These are phyloP conservation scores for Microcebus tavaratra DNA, from an alignment of 2,113 vertebrate species.

Conservation along the genomic window DNA sequence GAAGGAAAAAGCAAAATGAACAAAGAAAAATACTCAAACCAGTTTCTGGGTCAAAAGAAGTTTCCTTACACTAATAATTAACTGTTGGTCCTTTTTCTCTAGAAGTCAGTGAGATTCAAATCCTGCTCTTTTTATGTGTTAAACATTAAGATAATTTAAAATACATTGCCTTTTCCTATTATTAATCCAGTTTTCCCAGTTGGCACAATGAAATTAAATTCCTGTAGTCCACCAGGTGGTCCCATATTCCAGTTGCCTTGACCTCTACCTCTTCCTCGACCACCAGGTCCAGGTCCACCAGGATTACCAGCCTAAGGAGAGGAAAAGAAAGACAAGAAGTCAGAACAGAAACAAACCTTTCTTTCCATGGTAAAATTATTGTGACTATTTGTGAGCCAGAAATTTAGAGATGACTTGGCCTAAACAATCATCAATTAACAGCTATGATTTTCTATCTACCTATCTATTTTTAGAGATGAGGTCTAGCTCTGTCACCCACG, in stretches of 20 bases:
- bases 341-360: background rate
- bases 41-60: background rate
- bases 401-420: background rate
- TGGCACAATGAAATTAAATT: constrained; percentile 98
- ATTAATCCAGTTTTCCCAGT: constrained; percentile 99
- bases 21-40: background rate
- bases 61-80: background rate
- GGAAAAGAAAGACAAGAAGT: background rate
- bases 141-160: constrained; percentile 31
- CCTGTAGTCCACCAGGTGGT: constrained; percentile 97
- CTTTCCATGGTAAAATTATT: background rate
- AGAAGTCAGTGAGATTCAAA: background rate
- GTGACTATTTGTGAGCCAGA: background rate
- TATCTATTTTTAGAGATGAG: too few species aligned
- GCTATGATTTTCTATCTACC: background rate
- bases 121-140: background rate
- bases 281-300: constrained; percentile 94
- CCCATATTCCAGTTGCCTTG: constrained; percentile 99
- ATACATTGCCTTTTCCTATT: constrained; percentile 95
- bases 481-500: too few species aligned
- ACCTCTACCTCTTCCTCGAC: constrained; percentile 95
- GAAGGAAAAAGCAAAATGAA: background rate
- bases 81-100: background rate
- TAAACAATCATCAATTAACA: background rate
- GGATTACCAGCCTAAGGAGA: constrained; percentile 91